A percentile compares a stretch with the other conserved stretches of the same genome.
These are phyloP conservation scores for Rhizomys pruinosus DNA, from an alignment of 2,113 vertebrate species.

Conservation along the genomic window DNA sequence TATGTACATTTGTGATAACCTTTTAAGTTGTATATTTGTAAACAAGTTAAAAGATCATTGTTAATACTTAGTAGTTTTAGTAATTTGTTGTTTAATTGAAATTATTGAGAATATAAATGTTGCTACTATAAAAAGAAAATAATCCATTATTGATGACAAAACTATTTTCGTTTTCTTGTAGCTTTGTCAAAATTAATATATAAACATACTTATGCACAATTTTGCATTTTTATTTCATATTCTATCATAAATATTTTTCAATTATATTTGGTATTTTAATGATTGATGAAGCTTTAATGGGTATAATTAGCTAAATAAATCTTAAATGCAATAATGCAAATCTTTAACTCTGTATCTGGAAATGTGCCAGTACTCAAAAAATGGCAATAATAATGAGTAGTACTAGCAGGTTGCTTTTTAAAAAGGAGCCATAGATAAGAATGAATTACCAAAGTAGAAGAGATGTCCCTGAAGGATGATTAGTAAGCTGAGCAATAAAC, in stretches of 20 bases:
- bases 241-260: background rate
- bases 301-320: background rate
- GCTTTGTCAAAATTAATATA: background rate
- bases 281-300: background rate
- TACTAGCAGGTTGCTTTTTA: background rate
- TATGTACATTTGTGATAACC: too few relatives aligned
- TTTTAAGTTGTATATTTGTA: too few relatives aligned
- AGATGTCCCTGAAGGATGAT: background rate
- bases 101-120: background rate
- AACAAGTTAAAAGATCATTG: background rate
- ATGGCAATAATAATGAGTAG: background rate
- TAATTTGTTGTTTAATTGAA: background rate
- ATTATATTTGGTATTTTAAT: background rate
- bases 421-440: background rate
- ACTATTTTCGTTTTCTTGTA: conserved; percentile 10
- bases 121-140: background rate
- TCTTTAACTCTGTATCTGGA: background rate
- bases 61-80: background rate
- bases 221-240: conserved; percentile 34
- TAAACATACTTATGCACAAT: background rate
- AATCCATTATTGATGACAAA: background rate
- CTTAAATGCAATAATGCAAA: background rate
- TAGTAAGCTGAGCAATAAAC: background rate
- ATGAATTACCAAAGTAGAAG: background rate
- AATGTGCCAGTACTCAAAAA: conserved; percentile 9